Evolutionary conservation across 2,113 vertebrate species (phyloP).

Genomic region (Puntigrus tetrazona): DNA sequence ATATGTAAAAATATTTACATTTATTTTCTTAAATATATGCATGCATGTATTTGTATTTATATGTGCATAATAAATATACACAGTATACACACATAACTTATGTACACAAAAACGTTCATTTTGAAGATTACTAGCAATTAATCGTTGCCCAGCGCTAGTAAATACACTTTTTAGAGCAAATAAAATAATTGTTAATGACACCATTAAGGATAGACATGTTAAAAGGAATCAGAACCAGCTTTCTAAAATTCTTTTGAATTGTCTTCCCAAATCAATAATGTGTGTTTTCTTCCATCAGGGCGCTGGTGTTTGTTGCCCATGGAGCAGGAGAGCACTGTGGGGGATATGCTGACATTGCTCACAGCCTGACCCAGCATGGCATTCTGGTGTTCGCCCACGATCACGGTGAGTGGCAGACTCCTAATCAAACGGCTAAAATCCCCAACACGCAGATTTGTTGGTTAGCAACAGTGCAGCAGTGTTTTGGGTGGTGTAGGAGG

Average conservation of each 20-base stretch:
- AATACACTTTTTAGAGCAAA: too few species aligned
- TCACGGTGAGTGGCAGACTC: slow-evolving; percentile 83
- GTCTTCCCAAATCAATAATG: not conserved
- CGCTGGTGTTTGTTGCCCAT: slow-evolving; percentile 86
- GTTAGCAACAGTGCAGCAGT: not conserved
- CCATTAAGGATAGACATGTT: too few species aligned
- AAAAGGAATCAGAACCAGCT: not conserved
- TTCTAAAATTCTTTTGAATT: not conserved
- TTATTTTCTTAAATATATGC: too few species aligned
- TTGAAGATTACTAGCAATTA: too few species aligned
- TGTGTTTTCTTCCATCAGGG: slow-evolving; percentile 72
- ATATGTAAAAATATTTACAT: too few species aligned
- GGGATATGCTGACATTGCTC: slow-evolving; percentile 87
- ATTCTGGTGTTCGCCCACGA: slow-evolving; percentile 92
- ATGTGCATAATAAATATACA: too few species aligned
- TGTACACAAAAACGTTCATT: too few species aligned
- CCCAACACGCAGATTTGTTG: not conserved
- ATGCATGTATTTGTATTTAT: too few species aligned
- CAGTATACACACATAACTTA: too few species aligned
- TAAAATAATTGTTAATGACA: too few species aligned
- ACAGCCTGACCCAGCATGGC: slow-evolving; percentile 80
- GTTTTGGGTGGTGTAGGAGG: not conserved
- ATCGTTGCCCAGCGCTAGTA: too few species aligned
- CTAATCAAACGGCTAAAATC: not conserved
- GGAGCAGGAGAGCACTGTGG: slow-evolving; percentile 92